phyloP scores from a whole-genome alignment of 1,140 invertebrate genomes.

The Batillaria attramentaria region DNA sequence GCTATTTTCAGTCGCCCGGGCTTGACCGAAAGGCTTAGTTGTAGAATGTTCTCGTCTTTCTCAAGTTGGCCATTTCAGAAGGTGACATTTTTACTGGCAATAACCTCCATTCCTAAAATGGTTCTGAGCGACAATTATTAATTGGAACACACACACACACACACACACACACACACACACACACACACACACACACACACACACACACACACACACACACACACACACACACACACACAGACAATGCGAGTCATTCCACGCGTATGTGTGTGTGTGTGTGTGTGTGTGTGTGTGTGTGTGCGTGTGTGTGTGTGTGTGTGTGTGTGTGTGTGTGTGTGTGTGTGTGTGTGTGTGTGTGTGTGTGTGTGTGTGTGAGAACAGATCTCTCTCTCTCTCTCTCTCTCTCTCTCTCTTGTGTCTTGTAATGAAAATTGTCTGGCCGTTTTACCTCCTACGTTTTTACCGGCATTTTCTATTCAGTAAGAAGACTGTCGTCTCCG shows the following conservation, averaged over 20 bases:
- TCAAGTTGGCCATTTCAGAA: too few relatives aligned
- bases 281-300: conserved; percentile 19
- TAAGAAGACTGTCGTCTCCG: too few relatives aligned
- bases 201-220: not conserved
- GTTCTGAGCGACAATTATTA: not conserved
- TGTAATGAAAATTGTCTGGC: too few relatives aligned
- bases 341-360: conserved; percentile 16
- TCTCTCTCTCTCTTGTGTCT: not conserved
- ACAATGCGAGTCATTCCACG: not conserved
- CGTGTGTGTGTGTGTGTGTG: not conserved
- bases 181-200: not conserved
- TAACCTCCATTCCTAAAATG: too few relatives aligned
- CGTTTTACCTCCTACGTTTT: too few relatives aligned
- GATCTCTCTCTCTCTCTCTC: not conserved
- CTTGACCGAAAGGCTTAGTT: too few relatives aligned
- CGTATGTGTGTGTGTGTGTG: conserved; percentile 8
- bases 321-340: not conserved
- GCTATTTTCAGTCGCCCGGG: too few relatives aligned
- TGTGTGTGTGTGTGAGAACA: conserved; percentile 6
- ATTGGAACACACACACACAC: conserved; percentile 4
- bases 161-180: conserved; percentile 10
- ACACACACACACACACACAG: not conserved
- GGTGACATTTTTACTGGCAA: too few relatives aligned
- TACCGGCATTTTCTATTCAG: too few relatives aligned
- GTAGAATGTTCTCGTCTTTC: too few relatives aligned